These are phyloP conservation scores for Lycocerus yunnanus DNA, from an alignment of 2,888 invertebrate species.

Conservation along the genomic window DNA sequence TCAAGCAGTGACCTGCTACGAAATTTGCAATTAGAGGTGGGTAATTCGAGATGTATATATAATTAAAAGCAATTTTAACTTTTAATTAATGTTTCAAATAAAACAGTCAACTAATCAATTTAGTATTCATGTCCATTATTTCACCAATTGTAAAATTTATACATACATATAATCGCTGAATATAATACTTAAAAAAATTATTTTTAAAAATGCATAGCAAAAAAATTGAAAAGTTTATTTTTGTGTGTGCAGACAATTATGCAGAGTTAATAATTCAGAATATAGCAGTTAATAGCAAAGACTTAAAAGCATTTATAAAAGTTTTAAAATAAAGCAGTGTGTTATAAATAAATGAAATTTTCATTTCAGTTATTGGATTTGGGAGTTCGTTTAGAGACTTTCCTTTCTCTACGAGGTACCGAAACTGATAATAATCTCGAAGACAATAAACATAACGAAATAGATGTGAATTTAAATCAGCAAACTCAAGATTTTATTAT, in stretches of 20 bases:
- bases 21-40: neutral
- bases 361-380: conserved; percentile 22
- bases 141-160: neutral
- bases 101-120: neutral
- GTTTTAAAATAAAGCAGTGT: neutral
- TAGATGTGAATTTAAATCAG: neutral
- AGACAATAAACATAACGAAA: conserved; percentile 1
- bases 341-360: neutral
- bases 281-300: neutral
- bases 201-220: neutral
- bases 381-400: conserved; percentile 13
- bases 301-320: neutral
- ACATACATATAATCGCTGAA: neutral
- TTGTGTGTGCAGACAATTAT: neutral
- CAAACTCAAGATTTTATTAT: neutral
- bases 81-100: neutral
- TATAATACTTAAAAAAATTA: neutral
- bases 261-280: neutral
- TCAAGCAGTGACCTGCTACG: neutral
- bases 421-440: neutral
- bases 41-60: neutral
- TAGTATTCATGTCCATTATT: neutral
- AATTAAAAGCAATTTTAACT: neutral
- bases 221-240: neutral
- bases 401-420: conserved; percentile 9